Base-by-base conservation (phyloP, 2,113 vertebrate species). In the Proterorhinus semilunaris region DNA sequence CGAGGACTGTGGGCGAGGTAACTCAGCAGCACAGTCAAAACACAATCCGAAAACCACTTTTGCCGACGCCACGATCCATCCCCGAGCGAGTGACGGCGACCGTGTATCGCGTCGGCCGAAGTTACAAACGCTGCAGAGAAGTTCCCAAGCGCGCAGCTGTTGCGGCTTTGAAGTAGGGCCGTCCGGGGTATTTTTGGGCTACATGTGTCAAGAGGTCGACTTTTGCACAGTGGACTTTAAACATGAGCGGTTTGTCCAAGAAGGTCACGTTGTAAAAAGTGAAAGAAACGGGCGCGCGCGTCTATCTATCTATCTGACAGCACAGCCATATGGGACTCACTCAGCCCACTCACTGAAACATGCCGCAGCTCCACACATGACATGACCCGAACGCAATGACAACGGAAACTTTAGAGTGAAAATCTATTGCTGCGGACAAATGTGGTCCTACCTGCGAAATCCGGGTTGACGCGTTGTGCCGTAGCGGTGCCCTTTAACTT, bases 271-370 rank as follows among this genome's bases (percentile, higher is more conserved):
- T 59, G 8, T 2, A 6, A 11, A 15, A 44, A 61, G 36, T 44
- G 58, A 61, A n/a, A 45, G 42, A 45, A n/a, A 45, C 21, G 21
- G 7, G 43, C 42, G 15, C 7, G 21, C 21, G 27, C 27, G 5
- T 36, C 27, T 5, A 3, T 5, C 27, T 36, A 12, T 36, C 3
- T 43, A 15, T 59, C 1, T 15, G 57, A 59, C 57, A 51, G 76
- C 54, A 7, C 0, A 0, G 8, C 66, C 75, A 71, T 69, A 74
- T 72, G 75, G 69, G 12, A 43, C 8, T 58, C 50, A 43, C 8
- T 58, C 50, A 66, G 27, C 78, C 74, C 70, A 72, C 76, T 62
- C 71, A 46, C 51, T 72, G 46, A 59, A 59, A 42, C 72, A 68
- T 9, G 75, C 70, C 42, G 63, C 71, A 10, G 7, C 42, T 61